A percentile compares a stretch with the other conserved stretches of the same genome.
Conservation (phyloP, 2,797 vertebrate species). For the Gallinago nigripennis region DNA sequence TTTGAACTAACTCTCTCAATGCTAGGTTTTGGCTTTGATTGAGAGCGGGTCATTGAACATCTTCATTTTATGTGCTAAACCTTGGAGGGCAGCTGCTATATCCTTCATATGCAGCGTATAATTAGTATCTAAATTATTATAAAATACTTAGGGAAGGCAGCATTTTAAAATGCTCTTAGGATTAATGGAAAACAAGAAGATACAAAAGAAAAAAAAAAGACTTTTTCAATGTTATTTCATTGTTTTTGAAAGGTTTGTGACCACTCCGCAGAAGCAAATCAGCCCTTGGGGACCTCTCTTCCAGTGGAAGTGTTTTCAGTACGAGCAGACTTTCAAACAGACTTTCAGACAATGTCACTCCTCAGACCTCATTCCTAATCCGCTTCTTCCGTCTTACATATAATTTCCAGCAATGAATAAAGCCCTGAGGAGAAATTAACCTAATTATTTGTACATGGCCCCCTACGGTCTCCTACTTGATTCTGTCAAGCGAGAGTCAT, state of each 20-base stretch:
- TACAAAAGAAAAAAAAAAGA: accelerated
- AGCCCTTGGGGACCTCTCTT: neutral
- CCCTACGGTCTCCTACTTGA: slow-evolving; percentile 16
- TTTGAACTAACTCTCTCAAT: neutral
- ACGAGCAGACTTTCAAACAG: neutral
- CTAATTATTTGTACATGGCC: slow-evolving; percentile 35
- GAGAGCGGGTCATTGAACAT: neutral
- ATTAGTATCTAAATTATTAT: neutral
- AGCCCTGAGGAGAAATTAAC: slow-evolving; percentile 22
- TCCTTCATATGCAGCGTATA: neutral
- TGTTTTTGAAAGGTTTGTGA: neutral
- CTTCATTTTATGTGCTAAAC: neutral
- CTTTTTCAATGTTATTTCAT: neutral
- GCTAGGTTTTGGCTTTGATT: neutral
- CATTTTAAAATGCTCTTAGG: neutral
- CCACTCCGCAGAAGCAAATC: neutral
- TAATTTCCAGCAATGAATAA: slow-evolving; percentile 64
- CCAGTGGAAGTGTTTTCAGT: neutral
- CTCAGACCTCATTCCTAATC: neutral
- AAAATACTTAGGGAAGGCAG: neutral
- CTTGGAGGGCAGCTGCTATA: neutral
- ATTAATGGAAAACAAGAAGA: neutral
- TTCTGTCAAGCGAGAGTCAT: slow-evolving; percentile 24
- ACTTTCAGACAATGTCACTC: neutral
- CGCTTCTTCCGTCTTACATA: neutral